phyloP scores from a whole-genome alignment of 2,797 vertebrate genomes.

The Otus scops region DNA sequence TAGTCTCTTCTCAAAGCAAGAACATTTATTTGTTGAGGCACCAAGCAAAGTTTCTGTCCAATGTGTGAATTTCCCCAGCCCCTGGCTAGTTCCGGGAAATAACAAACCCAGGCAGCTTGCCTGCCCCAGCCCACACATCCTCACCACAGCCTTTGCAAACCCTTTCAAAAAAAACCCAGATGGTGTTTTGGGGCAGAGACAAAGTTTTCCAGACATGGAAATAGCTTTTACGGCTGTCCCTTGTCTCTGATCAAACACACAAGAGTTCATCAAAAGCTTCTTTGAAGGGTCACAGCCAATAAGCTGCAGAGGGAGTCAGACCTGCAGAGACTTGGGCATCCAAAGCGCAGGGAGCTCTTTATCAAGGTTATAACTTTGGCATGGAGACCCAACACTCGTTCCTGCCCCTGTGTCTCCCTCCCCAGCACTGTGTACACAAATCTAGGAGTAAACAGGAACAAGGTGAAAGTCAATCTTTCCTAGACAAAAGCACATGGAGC shows the following conservation, averaged over 20 bases:
- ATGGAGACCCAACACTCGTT: not conserved
- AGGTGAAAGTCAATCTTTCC: slow-evolving; percentile 64
- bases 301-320: not conserved
- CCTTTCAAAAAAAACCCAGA: not conserved
- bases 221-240: not conserved
- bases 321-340: not conserved
- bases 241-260: not conserved
- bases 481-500: slow-evolving; percentile 55
- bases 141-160: not conserved
- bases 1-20: not conserved
- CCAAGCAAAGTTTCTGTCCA: not conserved
- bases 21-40: not conserved
- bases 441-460: slow-evolving; percentile 56
- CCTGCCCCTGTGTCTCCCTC: not conserved
- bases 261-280: not conserved
- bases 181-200: not conserved
- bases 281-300: not conserved
- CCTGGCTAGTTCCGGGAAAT: not conserved
- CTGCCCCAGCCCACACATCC: not conserved
- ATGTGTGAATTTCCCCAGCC: not conserved
- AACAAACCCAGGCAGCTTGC: not conserved
- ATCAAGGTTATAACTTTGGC: not conserved
- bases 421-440: slow-evolving; percentile 37
- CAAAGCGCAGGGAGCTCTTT: not conserved
- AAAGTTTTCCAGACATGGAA: not conserved